Evolutionary conservation across 2,113 vertebrate genomes (phyloP), one percentile per base, ranked within the genome.

Genomic region (Chaetura pelagica): DNA sequence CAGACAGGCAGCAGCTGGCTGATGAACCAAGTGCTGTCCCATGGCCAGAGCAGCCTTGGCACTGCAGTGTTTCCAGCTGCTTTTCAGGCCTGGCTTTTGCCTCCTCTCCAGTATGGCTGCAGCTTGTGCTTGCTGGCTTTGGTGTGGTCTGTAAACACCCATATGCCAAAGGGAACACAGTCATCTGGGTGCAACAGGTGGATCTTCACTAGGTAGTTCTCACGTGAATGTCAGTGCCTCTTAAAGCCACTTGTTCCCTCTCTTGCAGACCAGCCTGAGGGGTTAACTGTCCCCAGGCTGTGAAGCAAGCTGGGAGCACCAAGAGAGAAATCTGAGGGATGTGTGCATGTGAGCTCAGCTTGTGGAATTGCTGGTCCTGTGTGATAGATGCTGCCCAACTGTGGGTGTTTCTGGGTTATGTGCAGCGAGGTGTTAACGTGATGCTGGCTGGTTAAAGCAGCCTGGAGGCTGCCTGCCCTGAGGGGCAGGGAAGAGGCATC

Each of bases 251-350:
- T 6, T 19, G 16, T 35, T 17, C 21, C 32, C 21, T 42, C 24
- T 21, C 19, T 7, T 11, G 29, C 49, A 86, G 68, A 34, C 54
- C 27, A 21, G 0, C 18, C 26, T 6, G 7, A 18, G 64, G 26
- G 40, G 24, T 7, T n/a, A 5, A 5, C 58, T 55, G 62, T 88
- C 54, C 58, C 18, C 21, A 63, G 76, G 44, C 52, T 22, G 34
- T 30, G 48, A 12, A 23, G 16, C 30, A 5, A 38, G 15, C 44
- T 74, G 18, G 62, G 17, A 87, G 22, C 57, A 18, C 38, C 12
- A 5, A 1, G 54, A 13, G 54, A 8, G 38, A 7, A 13, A 6
- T 34, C 46, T 13, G 14, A 2, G 27, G 19, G 6, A 1, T 1
- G 6, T 42, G 49, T 72, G 38, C 8, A 1, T 8, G 22, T 27